Conservation (phyloP, 1,140 invertebrate species). For the Drosophila parabipectinata region DNA sequence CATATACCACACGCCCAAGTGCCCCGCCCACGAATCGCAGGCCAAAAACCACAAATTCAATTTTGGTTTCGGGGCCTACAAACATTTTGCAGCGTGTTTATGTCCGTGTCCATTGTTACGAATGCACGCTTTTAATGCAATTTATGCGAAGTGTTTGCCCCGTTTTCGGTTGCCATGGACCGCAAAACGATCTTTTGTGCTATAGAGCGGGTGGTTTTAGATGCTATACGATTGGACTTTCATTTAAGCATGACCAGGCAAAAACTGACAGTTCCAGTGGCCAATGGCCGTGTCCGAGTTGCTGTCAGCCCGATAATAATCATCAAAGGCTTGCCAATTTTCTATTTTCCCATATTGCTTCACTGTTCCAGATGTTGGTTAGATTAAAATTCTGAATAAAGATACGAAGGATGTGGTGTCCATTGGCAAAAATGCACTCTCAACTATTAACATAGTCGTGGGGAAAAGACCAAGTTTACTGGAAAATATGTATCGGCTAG, state of each 20-base stretch:
- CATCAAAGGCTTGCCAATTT: constrained; percentile 21
- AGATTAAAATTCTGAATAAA: neutral
- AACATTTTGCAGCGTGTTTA: constrained; percentile 67
- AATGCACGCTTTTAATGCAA: constrained; percentile 61
- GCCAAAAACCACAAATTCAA: constrained; percentile 75
- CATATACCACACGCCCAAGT: constrained; percentile 18
- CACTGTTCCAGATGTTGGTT: neutral
- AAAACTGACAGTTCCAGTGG: constrained; percentile 37
- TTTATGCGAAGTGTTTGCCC: constrained; percentile 75
- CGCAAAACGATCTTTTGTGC: constrained; percentile 70
- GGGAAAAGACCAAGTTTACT: neutral
- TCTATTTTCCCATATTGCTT: constrained; percentile 23
- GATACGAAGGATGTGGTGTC: neutral
- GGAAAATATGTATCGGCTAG: too few relatives aligned
- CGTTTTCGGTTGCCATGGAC: constrained; percentile 55
- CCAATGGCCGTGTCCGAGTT: constrained; percentile 21
- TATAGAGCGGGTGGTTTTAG: neutral
- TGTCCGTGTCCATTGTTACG: constrained; percentile 28
- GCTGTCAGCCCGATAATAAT: constrained; percentile 22
- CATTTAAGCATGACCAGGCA: constrained; percentile 25
- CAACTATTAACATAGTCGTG: neutral
- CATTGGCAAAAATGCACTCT: neutral
- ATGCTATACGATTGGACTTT: constrained; percentile 10
- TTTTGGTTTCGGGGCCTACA: constrained; percentile 70
- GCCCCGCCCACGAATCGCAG: constrained; percentile 17